Base-by-base conservation (phyloP, 2,113 vertebrate genomes). In the Rhizomys pruinosus region DNA sequence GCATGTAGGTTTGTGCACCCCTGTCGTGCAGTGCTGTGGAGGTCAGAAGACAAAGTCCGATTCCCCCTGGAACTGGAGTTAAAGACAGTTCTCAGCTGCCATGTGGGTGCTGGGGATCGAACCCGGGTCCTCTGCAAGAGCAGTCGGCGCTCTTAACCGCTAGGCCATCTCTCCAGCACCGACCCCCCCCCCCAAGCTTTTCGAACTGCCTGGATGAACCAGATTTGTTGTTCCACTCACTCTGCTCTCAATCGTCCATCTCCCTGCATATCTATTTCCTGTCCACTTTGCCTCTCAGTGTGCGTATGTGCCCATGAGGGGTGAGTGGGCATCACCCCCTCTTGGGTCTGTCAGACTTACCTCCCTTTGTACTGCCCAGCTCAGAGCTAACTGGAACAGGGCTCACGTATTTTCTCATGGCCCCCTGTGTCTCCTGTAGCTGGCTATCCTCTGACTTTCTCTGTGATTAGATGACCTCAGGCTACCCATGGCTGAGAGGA, bases 261-360 rank as follows among this genome's bases (percentile, higher is more conserved):
- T 6, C 13, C 72, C 22, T 5, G 57, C 16, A 9, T 44, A 29
- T 87, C 34, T 27, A 25, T 44, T 79, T 74, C n/a, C n/a, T 44
- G 73, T 74, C n/a, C n/a, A 19, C n/a, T 20, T 86, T 1, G 5
- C 1, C 11, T 87, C 2, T 59, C 78, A 16, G 42, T 34, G 76
- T 32, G 5, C 52, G 0, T 2, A 1, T 15, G 44, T 74, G 44
- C 0, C 0, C 29, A 22, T 17, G 42, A 42, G 57, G 13, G 7
- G 69, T 0, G 0, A 23, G 12, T 17, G 22, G 69, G 23, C 29
- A 8, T 68, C 34, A 1, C 10, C 42, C 34, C 42, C 57, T 77
- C 39, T 92, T 76, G 64, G 59, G 15, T 55, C 76, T 71, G 19
- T 69, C 32, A 73, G 55, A 42, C 27, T 85, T 3, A 0, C 52